Conservation (phyloP, 1,140 invertebrate species). For the Drosophila kohkoa region DNA sequence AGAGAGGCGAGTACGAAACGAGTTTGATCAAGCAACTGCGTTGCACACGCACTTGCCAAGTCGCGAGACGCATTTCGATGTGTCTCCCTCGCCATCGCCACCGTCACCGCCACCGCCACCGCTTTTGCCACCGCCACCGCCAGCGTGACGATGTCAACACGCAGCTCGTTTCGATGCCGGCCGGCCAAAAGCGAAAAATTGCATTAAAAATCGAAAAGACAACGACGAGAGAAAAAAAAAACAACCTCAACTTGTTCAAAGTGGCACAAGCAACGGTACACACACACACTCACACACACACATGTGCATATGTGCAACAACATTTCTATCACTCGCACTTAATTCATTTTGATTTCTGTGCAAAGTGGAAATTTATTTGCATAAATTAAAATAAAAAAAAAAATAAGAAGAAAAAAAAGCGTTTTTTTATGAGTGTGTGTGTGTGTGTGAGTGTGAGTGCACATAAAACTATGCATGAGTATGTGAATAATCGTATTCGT, state of each 20-base stretch:
- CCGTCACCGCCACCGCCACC: conserved; percentile 13
- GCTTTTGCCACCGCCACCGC: conserved; percentile 8
- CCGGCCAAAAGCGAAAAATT: conserved; percentile 66
- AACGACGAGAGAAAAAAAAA: conserved; percentile 26
- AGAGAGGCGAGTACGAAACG: conserved; percentile 43
- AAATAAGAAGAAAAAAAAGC: conserved; percentile 36
- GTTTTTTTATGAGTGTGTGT: conserved; percentile 33
- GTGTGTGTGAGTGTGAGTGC: conserved; percentile 30
- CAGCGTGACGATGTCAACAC: conserved; percentile 64
- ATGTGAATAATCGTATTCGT: conserved; percentile 46
- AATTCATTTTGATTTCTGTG: conserved; percentile 84
- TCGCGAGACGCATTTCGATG: conserved; percentile 55
- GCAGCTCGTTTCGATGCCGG: conserved; percentile 65
- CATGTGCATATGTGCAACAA: conserved; percentile 47
- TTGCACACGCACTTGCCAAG: conserved; percentile 66
- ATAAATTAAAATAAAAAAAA: conserved; percentile 74
- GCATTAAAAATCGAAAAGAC: conserved; percentile 79
- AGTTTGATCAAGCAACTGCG: conserved; percentile 53
- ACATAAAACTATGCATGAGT: conserved; percentile 14
- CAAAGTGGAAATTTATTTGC: conserved; percentile 84
- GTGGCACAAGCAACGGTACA: conserved; percentile 78
- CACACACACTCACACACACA: conserved; percentile 35
- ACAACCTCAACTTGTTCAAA: conserved; percentile 63
- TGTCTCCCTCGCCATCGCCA: neutral
- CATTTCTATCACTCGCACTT: conserved; percentile 82